Evolutionary conservation across 2,888 invertebrate genomes (phyloP).

Genomic region (Synergus umbraculus): DNA sequence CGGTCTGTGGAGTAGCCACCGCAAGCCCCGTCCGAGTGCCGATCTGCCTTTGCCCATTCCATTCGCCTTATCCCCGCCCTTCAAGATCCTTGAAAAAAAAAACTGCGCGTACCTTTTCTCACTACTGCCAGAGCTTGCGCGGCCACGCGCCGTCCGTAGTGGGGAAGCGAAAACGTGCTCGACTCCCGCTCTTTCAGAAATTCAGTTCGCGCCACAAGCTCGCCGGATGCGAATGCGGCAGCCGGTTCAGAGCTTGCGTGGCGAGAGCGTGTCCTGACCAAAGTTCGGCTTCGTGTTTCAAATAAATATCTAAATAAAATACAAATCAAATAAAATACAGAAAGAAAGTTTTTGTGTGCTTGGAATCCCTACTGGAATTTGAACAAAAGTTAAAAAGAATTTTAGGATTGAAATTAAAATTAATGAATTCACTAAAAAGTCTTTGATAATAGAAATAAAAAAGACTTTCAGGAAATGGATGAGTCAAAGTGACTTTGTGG

Average conservation of each 20-base stretch:
- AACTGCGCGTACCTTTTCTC: not conserved
- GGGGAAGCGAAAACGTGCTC: constrained; percentile 70
- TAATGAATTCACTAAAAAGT: too few species aligned
- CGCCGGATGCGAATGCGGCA: constrained; percentile 60
- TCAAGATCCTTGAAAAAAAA: constrained; percentile 9
- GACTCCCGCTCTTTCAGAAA: constrained; percentile 60
- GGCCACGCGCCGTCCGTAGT: constrained; percentile 48
- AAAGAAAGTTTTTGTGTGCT: not conserved
- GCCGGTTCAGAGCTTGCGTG: not conserved
- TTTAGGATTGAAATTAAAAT: too few species aligned
- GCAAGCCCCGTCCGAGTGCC: constrained; percentile 50
- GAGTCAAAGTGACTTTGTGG: not conserved
- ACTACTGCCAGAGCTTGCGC: constrained; percentile 2
- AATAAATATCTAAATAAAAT: not conserved
- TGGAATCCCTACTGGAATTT: not conserved
- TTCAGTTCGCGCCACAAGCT: constrained; percentile 74
- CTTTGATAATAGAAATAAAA: too few species aligned
- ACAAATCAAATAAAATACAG: not conserved
- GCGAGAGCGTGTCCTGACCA: constrained; percentile 4
- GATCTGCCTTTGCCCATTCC: constrained; percentile 24
- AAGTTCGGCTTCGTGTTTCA: not conserved
- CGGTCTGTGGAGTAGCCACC: constrained; percentile 51
- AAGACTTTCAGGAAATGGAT: not conserved
- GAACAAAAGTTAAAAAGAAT: too few species aligned
- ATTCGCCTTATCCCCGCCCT: constrained; percentile 28